Evolutionary conservation across 1,140 invertebrate genomes (phyloP), one percentile per base, ranked within the genome.

Genomic region (Sitophilus oryzae): DNA sequence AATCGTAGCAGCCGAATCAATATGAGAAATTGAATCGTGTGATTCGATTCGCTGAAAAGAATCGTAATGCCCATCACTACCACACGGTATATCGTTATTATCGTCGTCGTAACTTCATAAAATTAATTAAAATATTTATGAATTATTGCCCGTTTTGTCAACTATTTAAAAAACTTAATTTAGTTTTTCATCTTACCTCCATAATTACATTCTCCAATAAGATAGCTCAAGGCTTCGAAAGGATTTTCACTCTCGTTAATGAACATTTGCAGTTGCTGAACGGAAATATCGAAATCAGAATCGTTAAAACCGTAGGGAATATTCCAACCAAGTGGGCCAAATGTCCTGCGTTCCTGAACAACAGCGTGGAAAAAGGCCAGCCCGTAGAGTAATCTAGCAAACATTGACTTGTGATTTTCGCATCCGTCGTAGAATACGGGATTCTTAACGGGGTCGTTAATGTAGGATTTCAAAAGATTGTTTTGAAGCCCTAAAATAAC

Each of bases 191-290:
- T 10, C 37, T 19, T 21, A 14, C 94, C 94, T 14, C 94, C 94
- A 66, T 97, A 97, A 76, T 96, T 96, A 70, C 93, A 96, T 74
- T 97, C 93, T 4, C 91, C 93, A 11, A 87, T 93, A 59, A 96
- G 71, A 76, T 96, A 97, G 15, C 79, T 79, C 36, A 97, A 79
- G 1, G 93, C 93, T 59, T 89, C 86, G 60, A 89, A 93, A 18
- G 92, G 93, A 58, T 84, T 76, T 8, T 82, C 77, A 60, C 83
- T 86, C 64, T 87, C 80, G 60, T 83, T 82, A 6, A 86, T 73
- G 60, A 84, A 82, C 74, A 93, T 89, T 72, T 91, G 80, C 1
- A 65, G 22, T 74, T 96, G 93, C 69, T 86, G 81, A 3, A 91
- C 82, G 2, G 91, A 93, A 71, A 96, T 96, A 67, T 89, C 80